A percentile compares a stretch with the other conserved stretches of the same genome.
phyloP scores from a whole-genome alignment of 2,888 invertebrate species.

The Leptopterna dolabrata region DNA sequence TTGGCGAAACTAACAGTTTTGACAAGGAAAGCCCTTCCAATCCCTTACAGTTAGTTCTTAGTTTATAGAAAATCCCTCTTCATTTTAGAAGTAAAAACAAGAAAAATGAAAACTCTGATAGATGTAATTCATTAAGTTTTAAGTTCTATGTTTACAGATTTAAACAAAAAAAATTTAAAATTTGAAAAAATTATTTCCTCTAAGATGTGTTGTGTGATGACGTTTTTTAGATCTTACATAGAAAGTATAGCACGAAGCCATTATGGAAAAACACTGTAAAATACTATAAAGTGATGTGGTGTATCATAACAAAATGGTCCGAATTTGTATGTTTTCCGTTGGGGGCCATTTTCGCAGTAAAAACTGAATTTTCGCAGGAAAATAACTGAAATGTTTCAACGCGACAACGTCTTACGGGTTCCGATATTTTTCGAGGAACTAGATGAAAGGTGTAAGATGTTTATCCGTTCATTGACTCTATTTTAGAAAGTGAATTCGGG shows the following conservation, averaged over 20 bases:
- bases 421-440: not conserved
- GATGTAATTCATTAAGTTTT: constrained; percentile 24
- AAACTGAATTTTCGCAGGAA: not conserved
- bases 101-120: not conserved
- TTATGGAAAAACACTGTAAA: not conserved
- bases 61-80: not conserved
- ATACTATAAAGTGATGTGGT: not conserved
- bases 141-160: not conserved
- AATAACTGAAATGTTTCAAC: not conserved
- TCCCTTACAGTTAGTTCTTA: not conserved
- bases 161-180: constrained; percentile 25
- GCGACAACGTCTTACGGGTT: not conserved
- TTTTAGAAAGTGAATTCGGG: not conserved
- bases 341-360: not conserved
- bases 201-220: constrained; percentile 11
- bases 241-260: not conserved
- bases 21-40: not conserved
- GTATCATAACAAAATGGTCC: not conserved
- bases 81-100: not conserved
- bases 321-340: not conserved
- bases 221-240: not conserved
- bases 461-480: not conserved
- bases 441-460: not conserved
- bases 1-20: constrained; percentile 2
- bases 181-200: not conserved